Evolutionary conservation across 1,140 invertebrate genomes (phyloP).

Genomic region (Macrosteles quadrilineatus): DNA sequence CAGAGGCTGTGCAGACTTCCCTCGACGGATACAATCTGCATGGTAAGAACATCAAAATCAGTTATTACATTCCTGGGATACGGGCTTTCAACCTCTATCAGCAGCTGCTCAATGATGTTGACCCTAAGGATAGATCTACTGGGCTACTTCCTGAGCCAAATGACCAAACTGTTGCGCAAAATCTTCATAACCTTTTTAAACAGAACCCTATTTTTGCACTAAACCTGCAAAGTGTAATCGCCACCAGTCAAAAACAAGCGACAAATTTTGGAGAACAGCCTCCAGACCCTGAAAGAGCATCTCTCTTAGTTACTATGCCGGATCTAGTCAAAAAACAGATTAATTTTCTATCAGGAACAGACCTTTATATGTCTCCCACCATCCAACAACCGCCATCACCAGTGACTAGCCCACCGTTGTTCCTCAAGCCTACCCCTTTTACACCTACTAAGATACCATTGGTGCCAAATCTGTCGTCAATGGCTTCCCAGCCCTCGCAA

Average conservation of each 20-base stretch:
- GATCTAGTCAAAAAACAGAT: too few species aligned
- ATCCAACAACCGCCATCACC: too few species aligned
- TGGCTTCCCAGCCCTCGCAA: neutral
- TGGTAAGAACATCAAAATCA: too few species aligned
- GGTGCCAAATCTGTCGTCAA: conserved; percentile 29
- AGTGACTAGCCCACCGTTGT: too few species aligned
- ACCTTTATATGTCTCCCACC: too few species aligned
- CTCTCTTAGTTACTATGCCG: too few species aligned
- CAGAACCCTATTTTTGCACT: conserved; percentile 57
- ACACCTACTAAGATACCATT: neutral
- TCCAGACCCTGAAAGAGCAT: too few species aligned
- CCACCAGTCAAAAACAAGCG: conserved; percentile 3
- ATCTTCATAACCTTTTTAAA: conserved; percentile 54
- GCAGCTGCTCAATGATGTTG: conserved; percentile 53
- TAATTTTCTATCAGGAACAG: too few species aligned
- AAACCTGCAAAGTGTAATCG: conserved; percentile 55
- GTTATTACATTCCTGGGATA: conserved; percentile 61
- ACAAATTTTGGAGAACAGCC: too few species aligned
- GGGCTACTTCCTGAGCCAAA: conserved; percentile 54
- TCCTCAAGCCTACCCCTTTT: too few species aligned
- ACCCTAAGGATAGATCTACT: too few species aligned
- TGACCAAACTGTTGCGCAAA: conserved; percentile 52
- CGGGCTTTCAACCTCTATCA: conserved; percentile 59
- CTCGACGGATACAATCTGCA: conserved; percentile 52
- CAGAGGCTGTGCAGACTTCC: conserved; percentile 53